Conservation (phyloP, 2,797 vertebrate species). For the Buphagus erythrorhynchus region DNA sequence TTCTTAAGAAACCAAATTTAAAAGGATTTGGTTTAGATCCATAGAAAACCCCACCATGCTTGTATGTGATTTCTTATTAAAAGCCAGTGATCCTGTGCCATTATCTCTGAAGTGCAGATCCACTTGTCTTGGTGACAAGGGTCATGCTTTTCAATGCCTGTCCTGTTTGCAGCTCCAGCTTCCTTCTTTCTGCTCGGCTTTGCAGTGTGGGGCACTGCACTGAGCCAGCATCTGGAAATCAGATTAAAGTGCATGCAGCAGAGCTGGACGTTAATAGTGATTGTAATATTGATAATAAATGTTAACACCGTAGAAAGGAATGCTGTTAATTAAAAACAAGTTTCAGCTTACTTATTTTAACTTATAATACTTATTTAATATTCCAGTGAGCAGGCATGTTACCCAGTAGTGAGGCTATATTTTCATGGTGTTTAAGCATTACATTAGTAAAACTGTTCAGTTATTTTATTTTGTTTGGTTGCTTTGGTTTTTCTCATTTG, state of each 20-base stretch:
- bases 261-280: not conserved
- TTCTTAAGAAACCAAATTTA: not conserved
- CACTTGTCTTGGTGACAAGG: not conserved
- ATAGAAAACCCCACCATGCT: not conserved
- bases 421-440: not conserved
- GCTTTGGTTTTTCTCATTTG: not conserved
- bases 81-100: not conserved
- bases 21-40: not conserved
- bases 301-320: not conserved
- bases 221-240: not conserved
- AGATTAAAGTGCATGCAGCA: not conserved
- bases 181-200: not conserved
- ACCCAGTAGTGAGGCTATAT: not conserved
- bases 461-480: not conserved
- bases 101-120: not conserved
- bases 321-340: not conserved
- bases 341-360: not conserved
- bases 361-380: not conserved
- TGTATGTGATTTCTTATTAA: not conserved
- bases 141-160: not conserved
- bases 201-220: accelerated
- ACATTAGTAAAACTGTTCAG: not conserved
- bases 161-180: not conserved
- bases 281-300: not conserved
- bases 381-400: not conserved